A percentile compares a stretch with the other conserved stretches of the same genome.
These are phyloP conservation scores for Elachura formosa DNA, from an alignment of 2,113 vertebrate species.

Conservation along the genomic window DNA sequence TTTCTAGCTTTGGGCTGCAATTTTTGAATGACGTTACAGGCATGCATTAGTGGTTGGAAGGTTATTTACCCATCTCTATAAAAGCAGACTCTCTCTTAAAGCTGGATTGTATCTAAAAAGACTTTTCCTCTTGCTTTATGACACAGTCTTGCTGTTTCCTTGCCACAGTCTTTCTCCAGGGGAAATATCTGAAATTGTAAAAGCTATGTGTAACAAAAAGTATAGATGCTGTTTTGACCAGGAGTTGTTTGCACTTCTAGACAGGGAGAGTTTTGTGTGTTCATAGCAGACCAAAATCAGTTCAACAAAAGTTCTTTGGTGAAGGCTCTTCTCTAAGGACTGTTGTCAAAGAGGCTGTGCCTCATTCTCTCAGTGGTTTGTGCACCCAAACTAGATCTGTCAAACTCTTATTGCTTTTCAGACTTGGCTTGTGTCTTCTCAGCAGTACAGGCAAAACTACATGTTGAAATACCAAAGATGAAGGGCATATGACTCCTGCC, in stretches of 20 bases:
- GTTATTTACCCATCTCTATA: not conserved
- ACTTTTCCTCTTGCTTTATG: rapidly evolving
- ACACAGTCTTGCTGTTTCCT: rapidly evolving
- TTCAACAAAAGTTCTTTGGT: not conserved
- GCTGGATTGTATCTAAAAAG: rapidly evolving
- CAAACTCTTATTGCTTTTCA: not conserved
- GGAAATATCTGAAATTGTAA: not conserved
- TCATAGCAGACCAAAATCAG: not conserved
- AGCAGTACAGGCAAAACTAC: not conserved
- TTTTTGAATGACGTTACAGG: not conserved
- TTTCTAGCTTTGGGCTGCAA: not conserved
- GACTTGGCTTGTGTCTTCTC: not conserved
- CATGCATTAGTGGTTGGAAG: not conserved
- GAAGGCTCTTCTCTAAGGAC: not conserved
- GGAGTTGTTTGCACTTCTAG: not conserved
- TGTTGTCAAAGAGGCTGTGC: not conserved
- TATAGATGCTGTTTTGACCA: not conserved
- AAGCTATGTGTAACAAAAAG: not conserved
- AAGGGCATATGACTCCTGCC: rapidly evolving
- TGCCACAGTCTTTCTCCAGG: not conserved
- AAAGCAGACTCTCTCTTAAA: not conserved
- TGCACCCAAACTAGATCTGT: not conserved
- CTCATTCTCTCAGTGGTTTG: rapidly evolving
- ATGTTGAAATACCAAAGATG: not conserved
- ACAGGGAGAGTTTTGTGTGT: not conserved